Percentiles rank a stretch among this genome's conserved stretches.
These are phyloP conservation scores for Heliconius sara DNA, from an alignment of 2,888 invertebrate genomes.

Conservation along the genomic window DNA sequence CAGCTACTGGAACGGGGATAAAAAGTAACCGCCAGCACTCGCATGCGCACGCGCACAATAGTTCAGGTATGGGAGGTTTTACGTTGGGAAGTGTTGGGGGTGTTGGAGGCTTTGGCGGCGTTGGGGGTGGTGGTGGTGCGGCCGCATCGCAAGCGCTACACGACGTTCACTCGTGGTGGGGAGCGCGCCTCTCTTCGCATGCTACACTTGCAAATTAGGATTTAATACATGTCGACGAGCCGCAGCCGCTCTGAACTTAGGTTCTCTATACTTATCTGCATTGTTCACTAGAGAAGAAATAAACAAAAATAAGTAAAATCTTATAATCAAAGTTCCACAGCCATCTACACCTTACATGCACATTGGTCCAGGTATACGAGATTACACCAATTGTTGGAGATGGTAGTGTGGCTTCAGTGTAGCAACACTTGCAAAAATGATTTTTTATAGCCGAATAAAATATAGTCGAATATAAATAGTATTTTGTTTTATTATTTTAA, in stretches of 20 bases:
- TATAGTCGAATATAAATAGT: too few relatives aligned
- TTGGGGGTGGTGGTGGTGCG: slow-evolving; percentile 58
- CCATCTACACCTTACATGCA: neutral
- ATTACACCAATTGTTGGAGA: neutral
- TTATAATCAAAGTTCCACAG: neutral
- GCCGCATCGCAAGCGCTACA: slow-evolving; percentile 77
- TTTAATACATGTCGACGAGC: neutral
- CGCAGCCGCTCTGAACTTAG: neutral
- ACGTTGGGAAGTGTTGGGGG: slow-evolving; percentile 23
- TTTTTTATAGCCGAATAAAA: neutral
- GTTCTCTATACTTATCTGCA: neutral
- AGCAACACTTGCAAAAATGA: neutral
- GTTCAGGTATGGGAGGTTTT: slow-evolving; percentile 23
- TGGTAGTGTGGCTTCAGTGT: too few relatives aligned
- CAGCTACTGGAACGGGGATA: slow-evolving; percentile 52
- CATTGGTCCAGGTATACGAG: neutral
- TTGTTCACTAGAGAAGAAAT: neutral
- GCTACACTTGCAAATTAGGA: slow-evolving; percentile 32
- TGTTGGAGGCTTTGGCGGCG: slow-evolving; percentile 2
- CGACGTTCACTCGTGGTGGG: slow-evolving; percentile 94
- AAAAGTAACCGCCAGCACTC: slow-evolving; percentile 59
- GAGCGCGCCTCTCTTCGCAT: slow-evolving; percentile 84
- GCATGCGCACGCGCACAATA: slow-evolving; percentile 36
- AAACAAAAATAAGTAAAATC: neutral
- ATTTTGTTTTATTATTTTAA: neutral